Evolutionary conservation across 92 coral and sea anemone genomes (phyloP).

Genomic region (Palythoa grandis): DNA sequence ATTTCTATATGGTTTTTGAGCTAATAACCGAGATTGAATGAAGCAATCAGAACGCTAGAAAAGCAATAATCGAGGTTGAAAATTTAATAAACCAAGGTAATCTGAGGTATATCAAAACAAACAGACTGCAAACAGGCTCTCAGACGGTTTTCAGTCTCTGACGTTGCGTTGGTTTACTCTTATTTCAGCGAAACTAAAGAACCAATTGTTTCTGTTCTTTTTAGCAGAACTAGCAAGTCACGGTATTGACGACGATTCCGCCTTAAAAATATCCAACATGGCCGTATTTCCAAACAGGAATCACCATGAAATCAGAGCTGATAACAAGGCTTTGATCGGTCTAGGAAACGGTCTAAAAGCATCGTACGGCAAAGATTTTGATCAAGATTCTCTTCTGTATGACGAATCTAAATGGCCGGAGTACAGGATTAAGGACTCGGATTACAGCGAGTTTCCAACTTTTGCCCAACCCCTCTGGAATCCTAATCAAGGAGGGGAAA

Average conservation of each 20-base stretch:
- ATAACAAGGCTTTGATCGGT: slow-evolving; percentile 70
- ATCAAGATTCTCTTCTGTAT: slow-evolving; percentile 67
- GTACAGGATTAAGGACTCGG: slow-evolving; percentile 87
- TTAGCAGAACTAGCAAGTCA: slow-evolving; percentile 86
- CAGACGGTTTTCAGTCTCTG: no score
- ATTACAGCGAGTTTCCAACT: slow-evolving; percentile 64
- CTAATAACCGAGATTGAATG: no score
- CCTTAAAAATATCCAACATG: slow-evolving; percentile 84
- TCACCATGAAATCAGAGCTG: slow-evolving; percentile 34
- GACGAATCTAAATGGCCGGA: slow-evolving; percentile 93
- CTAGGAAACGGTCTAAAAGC: slow-evolving; percentile 43
- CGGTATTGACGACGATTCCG: slow-evolving; percentile 89
- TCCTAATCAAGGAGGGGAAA: slow-evolving; percentile 29
- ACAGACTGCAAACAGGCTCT: no score
- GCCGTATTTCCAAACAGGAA: slow-evolving; percentile 66
- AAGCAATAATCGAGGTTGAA: no score
- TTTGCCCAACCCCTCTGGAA: slow-evolving; percentile 42
- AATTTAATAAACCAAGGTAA: no score
- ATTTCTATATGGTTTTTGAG: no score
- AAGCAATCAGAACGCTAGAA: no score
- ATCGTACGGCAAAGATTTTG: slow-evolving; percentile 55
- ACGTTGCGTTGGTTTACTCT: no score
- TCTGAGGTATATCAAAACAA: no score
- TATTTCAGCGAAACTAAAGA: not conserved
- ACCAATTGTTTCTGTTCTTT: not conserved